phyloP scores from a whole-genome alignment of 2,888 invertebrate genomes.

The Neuroscelio doddi region DNA sequence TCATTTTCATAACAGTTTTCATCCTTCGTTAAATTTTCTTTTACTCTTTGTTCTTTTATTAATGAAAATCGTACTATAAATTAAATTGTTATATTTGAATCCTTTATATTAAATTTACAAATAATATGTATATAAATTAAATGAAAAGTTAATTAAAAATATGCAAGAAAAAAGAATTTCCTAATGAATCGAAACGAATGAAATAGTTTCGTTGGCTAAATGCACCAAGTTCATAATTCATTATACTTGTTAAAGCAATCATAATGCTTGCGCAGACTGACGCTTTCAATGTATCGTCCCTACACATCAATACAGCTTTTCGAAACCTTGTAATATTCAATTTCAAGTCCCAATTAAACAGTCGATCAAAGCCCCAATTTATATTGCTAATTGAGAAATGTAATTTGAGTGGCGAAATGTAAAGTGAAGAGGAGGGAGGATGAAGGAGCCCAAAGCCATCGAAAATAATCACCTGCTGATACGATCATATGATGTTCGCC shows the following conservation, averaged over 20 bases:
- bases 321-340: conserved; percentile 44
- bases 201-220: not conserved
- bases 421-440: conserved; percentile 12
- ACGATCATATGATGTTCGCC: conserved; percentile 88
- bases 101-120: too few relatives aligned
- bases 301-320: conserved; percentile 40
- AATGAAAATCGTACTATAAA: too few relatives aligned
- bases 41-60: too few relatives aligned
- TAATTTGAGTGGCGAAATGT: too few relatives aligned
- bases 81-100: too few relatives aligned
- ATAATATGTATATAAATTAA: too few relatives aligned
- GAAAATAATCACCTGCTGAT: conserved; percentile 74
- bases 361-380: conserved; percentile 44
- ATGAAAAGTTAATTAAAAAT: too few relatives aligned
- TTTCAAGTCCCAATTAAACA: conserved; percentile 41
- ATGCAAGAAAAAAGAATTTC: too few relatives aligned
- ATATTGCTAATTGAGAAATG: conserved; percentile 44
- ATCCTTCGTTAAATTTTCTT: not conserved
- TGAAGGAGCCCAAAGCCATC: conserved; percentile 19
- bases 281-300: conserved; percentile 35
- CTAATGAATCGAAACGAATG: not conserved
- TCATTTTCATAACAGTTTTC: not conserved
- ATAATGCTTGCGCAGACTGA: conserved; percentile 26
- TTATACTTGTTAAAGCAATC: conserved; percentile 5
- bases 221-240: not conserved